Evolutionary conservation across 35 echinoderm and acorn worm species (phyloP), one percentile per base, ranked within the genome.

Genomic region (Apostichopus californicus): DNA sequence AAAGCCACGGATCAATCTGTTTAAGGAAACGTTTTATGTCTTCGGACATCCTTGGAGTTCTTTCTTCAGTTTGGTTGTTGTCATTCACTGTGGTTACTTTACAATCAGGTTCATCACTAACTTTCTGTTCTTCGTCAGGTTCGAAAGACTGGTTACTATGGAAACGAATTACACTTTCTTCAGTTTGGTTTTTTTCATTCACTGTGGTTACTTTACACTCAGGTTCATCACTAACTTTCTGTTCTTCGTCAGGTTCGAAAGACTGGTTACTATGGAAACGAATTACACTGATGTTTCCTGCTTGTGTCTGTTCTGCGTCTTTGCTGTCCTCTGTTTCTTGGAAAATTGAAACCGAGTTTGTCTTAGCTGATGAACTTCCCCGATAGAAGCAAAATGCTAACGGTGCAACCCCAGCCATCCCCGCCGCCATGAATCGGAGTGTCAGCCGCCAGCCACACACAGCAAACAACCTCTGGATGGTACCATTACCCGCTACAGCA

Each of bases 91-190:
- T 20, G 15, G 15, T n/a, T 75, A 20, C 5, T 7, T 75, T 22
- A 75, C 13, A 18, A 22, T 18, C 11, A 5, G 15, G 71, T 75
- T 75, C 21, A 18, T 58, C 6, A 58, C 17, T 8, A 7, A 75
- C 17, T 75, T 75, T 75, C 21, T 75, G 71, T n/a, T 22, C 21
- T 8, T 85, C 81, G n/a, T 85, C 54, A 58, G 6, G n/a, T 58
- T 58, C 34, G 57, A 60, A 85, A 54, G 81, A 85, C 81, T 54
- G 14, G 57, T 85, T 85, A 3, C 15, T 15, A 85, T 85, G 14
- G 17, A 54, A 59, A 22, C 58, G 55, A 85, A 18, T 85, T 20
- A 8, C 54, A 23, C 17, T 55, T 59, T 59, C 55, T 58, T 85
- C 56, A 57, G 8, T 58, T 60, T 85, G 57, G 71, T 75, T 21